phyloP scores from a whole-genome alignment of 2,888 invertebrate genomes.

The Marasmarcha lunaedactyla region DNA sequence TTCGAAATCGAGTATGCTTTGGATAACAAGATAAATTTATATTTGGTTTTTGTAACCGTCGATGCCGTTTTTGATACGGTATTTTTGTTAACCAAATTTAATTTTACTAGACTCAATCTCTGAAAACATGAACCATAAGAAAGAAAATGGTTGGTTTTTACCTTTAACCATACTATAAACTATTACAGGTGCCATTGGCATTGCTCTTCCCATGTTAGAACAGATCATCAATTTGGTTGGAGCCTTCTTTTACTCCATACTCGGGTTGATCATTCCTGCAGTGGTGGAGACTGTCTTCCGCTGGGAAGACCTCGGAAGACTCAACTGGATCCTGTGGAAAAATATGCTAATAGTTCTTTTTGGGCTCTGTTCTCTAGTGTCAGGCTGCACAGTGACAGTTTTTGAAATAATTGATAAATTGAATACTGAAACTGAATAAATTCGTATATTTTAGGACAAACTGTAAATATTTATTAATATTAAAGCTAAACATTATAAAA shows the following conservation, averaged over 20 bases:
- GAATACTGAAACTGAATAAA: constrained; percentile 50
- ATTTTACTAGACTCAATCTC: too few relatives aligned
- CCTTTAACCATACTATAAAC: too few relatives aligned
- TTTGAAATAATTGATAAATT: constrained; percentile 37
- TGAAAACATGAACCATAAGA: too few relatives aligned
- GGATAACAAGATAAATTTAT: too few relatives aligned
- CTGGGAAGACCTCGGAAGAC: constrained; percentile 76
- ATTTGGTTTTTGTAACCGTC: too few relatives aligned
- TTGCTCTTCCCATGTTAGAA: constrained; percentile 70
- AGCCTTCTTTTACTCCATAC: constrained; percentile 74
- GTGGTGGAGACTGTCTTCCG: constrained; percentile 77
- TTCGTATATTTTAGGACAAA: constrained; percentile 12
- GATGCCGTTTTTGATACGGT: too few relatives aligned
- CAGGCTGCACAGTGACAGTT: constrained; percentile 65
- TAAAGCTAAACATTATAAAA: too few relatives aligned
- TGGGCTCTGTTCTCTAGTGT: constrained; percentile 73
- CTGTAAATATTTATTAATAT: too few relatives aligned
- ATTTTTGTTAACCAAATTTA: too few relatives aligned
- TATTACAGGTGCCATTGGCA: constrained; percentile 77
- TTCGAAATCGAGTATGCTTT: too few relatives aligned
- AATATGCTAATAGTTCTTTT: constrained; percentile 72
- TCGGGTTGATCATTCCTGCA: constrained; percentile 83
- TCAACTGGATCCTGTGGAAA: constrained; percentile 78
- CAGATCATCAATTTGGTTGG: constrained; percentile 61
- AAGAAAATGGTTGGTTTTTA: too few relatives aligned